A percentile compares a stretch with the other conserved stretches of the same genome.
Evolutionary conservation across 2,113 vertebrate species (phyloP).

Genomic region (Bucco capensis): DNA sequence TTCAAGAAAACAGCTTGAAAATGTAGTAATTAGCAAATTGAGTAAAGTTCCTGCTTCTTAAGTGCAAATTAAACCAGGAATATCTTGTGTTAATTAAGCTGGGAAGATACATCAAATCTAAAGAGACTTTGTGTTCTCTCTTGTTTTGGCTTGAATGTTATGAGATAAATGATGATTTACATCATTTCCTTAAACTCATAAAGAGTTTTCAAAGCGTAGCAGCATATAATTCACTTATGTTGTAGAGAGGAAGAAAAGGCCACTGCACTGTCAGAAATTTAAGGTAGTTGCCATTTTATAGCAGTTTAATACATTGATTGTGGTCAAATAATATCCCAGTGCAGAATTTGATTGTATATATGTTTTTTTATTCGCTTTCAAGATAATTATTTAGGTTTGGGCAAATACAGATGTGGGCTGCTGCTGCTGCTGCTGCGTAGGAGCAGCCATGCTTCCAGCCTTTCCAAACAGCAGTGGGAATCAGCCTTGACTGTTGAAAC

Average conservation of each 20-base stretch:
- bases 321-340: background rate
- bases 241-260: background rate
- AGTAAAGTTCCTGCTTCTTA: conserved; percentile 76
- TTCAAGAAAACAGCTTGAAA: conserved; percentile 76
- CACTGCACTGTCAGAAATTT: background rate
- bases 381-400: background rate
- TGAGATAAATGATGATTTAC: background rate
- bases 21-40: conserved; percentile 80
- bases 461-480: background rate
- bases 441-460: background rate
- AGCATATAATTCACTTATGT: background rate
- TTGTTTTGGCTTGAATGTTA: background rate
- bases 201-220: background rate
- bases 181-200: background rate
- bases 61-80: conserved; percentile 76
- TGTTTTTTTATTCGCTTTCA: background rate
- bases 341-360: background rate
- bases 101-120: conserved; percentile 43
- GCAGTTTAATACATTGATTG: background rate
- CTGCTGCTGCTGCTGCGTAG: background rate
- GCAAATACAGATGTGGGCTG: background rate
- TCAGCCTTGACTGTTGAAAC: background rate
- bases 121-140: background rate
- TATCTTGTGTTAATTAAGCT: conserved; percentile 64
- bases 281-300: background rate